A percentile compares a stretch with the other conserved stretches of the same genome.
phyloP scores from a whole-genome alignment of 2,113 vertebrate species.

The Petrocephalus microphthalmus region DNA sequence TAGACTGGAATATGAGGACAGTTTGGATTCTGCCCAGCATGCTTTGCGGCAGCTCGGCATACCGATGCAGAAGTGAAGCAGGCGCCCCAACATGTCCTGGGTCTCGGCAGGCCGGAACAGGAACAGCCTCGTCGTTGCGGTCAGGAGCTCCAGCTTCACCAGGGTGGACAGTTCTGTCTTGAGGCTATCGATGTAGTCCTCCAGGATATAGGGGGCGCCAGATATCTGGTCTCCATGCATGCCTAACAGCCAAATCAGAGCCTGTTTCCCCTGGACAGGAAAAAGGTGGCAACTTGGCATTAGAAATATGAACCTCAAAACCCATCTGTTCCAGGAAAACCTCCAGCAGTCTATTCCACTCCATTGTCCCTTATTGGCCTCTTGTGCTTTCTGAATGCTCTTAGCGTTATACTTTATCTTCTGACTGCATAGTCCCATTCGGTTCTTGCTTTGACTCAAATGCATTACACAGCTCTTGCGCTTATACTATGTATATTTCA shows the following conservation, averaged over 20 bases:
- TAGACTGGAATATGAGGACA: not conserved
- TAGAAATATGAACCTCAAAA: not conserved
- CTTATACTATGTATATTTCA: not conserved
- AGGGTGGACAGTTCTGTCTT: slow-evolving; percentile 67
- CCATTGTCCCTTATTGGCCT: not conserved
- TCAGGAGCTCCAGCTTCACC: slow-evolving; percentile 87
- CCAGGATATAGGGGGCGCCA: slow-evolving; percentile 80
- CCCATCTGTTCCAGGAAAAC: not conserved
- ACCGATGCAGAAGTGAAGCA: slow-evolving; percentile 84
- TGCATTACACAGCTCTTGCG: not conserved
- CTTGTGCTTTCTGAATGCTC: not conserved
- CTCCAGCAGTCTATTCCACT: not conserved
- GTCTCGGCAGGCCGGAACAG: slow-evolving; percentile 82
- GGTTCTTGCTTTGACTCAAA: not conserved
- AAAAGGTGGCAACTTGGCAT: not conserved
- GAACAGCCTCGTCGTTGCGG: slow-evolving; percentile 75
- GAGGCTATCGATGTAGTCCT: slow-evolving; percentile 77
- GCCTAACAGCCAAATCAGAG: slow-evolving; percentile 86
- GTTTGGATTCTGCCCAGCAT: not conserved
- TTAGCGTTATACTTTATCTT: not conserved
- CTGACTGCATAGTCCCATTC: not conserved
- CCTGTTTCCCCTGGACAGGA: slow-evolving; percentile 75
- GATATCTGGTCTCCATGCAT: slow-evolving; percentile 72
- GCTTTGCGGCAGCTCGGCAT: not conserved
- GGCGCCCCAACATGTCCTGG: slow-evolving; percentile 83